Percentiles rank a stretch among this genome's conserved stretches.
Conservation (phyloP, 2,797 vertebrate species). For the Anniella stebbinsi region DNA sequence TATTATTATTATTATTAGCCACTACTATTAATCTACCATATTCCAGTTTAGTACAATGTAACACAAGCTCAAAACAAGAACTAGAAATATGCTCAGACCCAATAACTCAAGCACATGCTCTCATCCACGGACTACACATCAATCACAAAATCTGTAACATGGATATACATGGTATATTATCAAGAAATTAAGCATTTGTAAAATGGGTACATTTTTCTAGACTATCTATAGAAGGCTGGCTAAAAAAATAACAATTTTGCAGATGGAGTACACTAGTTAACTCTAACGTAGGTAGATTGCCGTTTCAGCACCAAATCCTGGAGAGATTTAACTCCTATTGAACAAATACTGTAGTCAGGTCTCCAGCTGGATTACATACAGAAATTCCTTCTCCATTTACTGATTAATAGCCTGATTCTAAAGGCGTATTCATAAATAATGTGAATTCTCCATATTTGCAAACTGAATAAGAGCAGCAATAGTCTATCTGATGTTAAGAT, state of each 20-base stretch:
- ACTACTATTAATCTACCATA: not conserved
- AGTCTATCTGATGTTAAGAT: not conserved
- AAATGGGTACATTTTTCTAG: no score
- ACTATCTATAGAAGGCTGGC: not conserved
- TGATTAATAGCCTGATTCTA: conserved; percentile 11
- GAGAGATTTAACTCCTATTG: conserved; percentile 8
- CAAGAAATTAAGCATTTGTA: no score
- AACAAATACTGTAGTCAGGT: not conserved
- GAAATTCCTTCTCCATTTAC: not conserved
- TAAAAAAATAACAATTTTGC: not conserved
- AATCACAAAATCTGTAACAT: not conserved
- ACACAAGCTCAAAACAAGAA: not conserved
- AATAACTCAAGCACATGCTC: not conserved
- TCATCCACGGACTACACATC: not conserved
- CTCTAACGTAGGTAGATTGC: not conserved
- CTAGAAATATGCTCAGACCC: not conserved
- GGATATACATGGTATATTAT: no score
- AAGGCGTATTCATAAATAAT: not conserved
- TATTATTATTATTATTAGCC: not conserved
- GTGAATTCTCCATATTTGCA: not conserved
- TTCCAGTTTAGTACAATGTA: not conserved
- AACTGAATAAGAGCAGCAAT: not conserved
- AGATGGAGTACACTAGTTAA: not conserved
- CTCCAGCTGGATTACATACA: not conserved
- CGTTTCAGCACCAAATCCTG: conserved; percentile 26